phyloP scores from a whole-genome alignment of 2,888 invertebrate genomes.

The Phymatocera aterrima region DNA sequence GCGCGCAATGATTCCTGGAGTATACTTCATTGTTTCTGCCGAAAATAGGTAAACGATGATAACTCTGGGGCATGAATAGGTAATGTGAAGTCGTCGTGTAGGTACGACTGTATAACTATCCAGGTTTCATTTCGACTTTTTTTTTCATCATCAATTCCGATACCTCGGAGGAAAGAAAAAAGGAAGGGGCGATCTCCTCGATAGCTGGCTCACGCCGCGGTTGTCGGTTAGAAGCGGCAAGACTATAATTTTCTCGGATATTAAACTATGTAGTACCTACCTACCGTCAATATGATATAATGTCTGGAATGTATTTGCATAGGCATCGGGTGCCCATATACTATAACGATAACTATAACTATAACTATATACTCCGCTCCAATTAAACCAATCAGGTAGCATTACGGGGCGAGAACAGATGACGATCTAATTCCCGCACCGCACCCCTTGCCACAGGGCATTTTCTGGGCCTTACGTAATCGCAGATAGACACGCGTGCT shows the following conservation, averaged over 20 bases:
- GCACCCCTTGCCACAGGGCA: neutral
- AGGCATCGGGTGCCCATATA: neutral
- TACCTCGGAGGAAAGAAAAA: too few relatives aligned
- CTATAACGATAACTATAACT: neutral
- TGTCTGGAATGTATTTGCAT: conserved; percentile 28
- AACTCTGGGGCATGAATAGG: too few relatives aligned
- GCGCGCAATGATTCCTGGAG: too few relatives aligned
- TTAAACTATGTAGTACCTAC: neutral
- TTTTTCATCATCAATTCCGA: neutral
- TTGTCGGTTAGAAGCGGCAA: too few relatives aligned
- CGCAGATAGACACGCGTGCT: conserved; percentile 27
- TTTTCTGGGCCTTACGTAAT: conserved; percentile 16
- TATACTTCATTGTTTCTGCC: too few relatives aligned
- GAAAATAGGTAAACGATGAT: too few relatives aligned
- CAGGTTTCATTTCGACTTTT: neutral
- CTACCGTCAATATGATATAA: neutral
- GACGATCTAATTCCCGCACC: conserved; percentile 61
- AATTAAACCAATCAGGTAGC: conserved; percentile 65
- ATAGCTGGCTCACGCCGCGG: neutral
- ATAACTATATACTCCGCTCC: conserved; percentile 33
- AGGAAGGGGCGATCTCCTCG: neutral
- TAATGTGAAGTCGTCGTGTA: too few relatives aligned
- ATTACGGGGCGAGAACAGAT: conserved; percentile 63
- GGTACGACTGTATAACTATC: too few relatives aligned
- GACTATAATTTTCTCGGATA: conserved; percentile 18